Percentiles rank a stretch among this genome's conserved stretches.
Evolutionary conservation across 2,888 invertebrate species (phyloP).

Genomic region (Shargacucullia verbasci): DNA sequence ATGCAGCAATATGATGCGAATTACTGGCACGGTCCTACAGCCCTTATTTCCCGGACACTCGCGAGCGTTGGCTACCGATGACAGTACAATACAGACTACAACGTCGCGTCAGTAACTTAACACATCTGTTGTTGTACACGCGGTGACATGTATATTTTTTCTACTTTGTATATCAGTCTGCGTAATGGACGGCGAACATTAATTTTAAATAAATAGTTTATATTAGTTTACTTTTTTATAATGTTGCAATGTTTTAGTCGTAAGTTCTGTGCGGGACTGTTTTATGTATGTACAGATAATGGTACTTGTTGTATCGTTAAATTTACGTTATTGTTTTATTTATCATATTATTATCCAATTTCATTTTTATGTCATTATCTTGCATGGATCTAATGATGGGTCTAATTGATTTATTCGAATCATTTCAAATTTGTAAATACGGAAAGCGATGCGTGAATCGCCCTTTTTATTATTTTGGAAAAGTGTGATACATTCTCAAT

Average conservation of each 20-base stretch:
- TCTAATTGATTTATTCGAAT: constrained; percentile 46
- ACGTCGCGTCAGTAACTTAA: constrained; percentile 37
- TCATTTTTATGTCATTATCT: constrained; percentile 21
- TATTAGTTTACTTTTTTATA: constrained; percentile 74
- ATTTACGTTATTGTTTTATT: constrained; percentile 59
- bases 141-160: constrained; percentile 87
- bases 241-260: constrained; percentile 78
- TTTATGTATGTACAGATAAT: constrained; percentile 73
- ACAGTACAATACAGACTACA: constrained; percentile 5
- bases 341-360: constrained; percentile 44
- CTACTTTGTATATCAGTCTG: constrained; percentile 84
- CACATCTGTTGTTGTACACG: constrained; percentile 68
- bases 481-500: constrained; percentile 54
- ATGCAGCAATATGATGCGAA: constrained; percentile 51
- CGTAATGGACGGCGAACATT: constrained; percentile 69
- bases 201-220: constrained; percentile 70
- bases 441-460: constrained; percentile 70
- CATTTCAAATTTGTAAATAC: constrained; percentile 70
- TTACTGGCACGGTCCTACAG: constrained; percentile 46
- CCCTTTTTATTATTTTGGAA: constrained; percentile 47
- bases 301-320: constrained; percentile 60
- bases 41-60: constrained; percentile 42
- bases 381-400: constrained; percentile 20
- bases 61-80: constrained; percentile 27
- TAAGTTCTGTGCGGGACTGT: constrained; percentile 75